Base-by-base conservation (phyloP, 2,797 vertebrate genomes). In the Jordanella pulchra region DNA sequence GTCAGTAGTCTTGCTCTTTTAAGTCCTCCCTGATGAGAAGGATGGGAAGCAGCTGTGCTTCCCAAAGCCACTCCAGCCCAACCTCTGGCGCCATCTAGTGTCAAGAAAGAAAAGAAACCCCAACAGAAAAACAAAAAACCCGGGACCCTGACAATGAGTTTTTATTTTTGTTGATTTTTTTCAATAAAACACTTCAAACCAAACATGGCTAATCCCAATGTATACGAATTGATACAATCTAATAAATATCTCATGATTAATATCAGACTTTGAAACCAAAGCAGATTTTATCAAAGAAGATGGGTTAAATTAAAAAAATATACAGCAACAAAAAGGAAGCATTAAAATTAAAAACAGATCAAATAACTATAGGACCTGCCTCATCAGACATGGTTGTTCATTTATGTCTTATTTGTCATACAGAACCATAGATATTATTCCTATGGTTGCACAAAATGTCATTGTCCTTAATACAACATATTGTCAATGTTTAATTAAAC, bases 111-210 rank as follows among this genome's bases (percentile, higher is more conserved):
- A n/a, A n/a, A n/a, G n/a, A n/a, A n/a, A n/a, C n/a, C n/a, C n/a
- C n/a, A n/a, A n/a, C n/a, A n/a, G n/a, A n/a, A n/a, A n/a, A n/a
- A n/a, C n/a, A n/a, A n/a, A n/a, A n/a, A n/a, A n/a, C n/a, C n/a
- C n/a, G n/a, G n/a, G n/a, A n/a, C n/a, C n/a, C n/a, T n/a, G n/a
- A n/a, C 61, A 17, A 14, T 6, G 55, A 25, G 13, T 51, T 3
- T 35, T 0, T 1, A 27, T 67, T 74, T 69, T 11, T 67, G 65
- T 53, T 77, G 13, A 50, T 27, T 66, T 67, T 74, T 70, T 44
- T 23, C 30, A n/a, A 66, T 48, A 55, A 47, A 69, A 61, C 54
- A 23, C 27, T 73, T 3, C 50, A 70, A 23, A 28, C 32, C 58
- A 39, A 3, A 7, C 23, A 42, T 42, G 39, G 14, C 23, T n/a